Evolutionary conservation across 2,888 invertebrate species (phyloP), one percentile per base, ranked within the genome.

Genomic region (Acrobeloides nanus): DNA sequence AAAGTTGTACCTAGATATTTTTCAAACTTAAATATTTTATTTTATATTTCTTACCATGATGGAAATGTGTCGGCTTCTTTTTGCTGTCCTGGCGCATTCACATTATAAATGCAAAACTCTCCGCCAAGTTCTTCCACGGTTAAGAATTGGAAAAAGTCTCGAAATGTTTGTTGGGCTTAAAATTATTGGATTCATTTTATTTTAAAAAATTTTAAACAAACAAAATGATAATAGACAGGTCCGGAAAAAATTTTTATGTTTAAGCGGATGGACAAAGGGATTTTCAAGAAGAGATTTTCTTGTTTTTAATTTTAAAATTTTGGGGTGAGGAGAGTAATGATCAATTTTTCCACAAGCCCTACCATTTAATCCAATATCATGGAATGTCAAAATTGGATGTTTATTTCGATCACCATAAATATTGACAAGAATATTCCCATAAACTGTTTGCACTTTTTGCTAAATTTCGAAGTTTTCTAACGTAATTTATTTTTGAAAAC

Each of bases 301-400:
- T n/a, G n/a, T n/a, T n/a, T n/a, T n/a, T n/a, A n/a, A n/a, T n/a
- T n/a, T n/a, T n/a, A n/a, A n/a, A n/a, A n/a, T n/a, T n/a, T n/a
- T n/a, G n/a, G n/a, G n/a, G n/a, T n/a, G n/a, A n/a, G n/a, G n/a
- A n/a, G n/a, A n/a, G n/a, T n/a, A n/a, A n/a, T n/a, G n/a, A n/a
- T n/a, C n/a, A n/a, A n/a, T n/a, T n/a, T n/a, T n/a, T n/a, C n/a
- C n/a, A n/a, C n/a, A n/a, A n/a, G n/a, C n/a, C 87, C 84, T 76
- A 93, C 93, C 88, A 78, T 97, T 97, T 53, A 97, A 83, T 62
- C 95, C 97, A 73, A 97, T 81, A 79, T 97, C 97, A 77, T 97
- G 97, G 79, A 89, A 95, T 62, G 97, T 95, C 71, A 97, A 76
- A 68, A 97, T 90, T 58, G 92, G 87, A 34, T 89, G 89, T 77